Conservation (phyloP, 2,888 invertebrate genomes). For the Lepeophtheirus nordmannii region DNA sequence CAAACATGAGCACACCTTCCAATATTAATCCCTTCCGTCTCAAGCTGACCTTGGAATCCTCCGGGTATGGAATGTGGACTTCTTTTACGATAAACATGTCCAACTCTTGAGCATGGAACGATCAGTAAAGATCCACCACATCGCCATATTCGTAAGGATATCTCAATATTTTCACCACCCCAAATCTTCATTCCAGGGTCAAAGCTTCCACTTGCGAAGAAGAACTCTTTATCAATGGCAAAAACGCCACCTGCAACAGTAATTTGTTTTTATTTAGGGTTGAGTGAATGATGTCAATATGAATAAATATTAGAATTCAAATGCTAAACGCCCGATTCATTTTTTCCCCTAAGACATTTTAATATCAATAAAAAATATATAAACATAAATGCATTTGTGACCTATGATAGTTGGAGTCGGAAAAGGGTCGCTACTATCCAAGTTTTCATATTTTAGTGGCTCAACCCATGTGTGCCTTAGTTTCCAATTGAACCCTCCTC, state of each 20-base stretch:
- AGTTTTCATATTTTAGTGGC: too few species aligned
- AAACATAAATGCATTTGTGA: background rate
- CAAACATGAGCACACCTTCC: constrained; percentile 86
- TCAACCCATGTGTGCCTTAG: constrained; percentile 1
- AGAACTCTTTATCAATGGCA: constrained; percentile 65
- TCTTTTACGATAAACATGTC: constrained; percentile 75
- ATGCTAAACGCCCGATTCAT: background rate
- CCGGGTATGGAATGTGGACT: constrained; percentile 88
- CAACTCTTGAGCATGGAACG: constrained; percentile 80
- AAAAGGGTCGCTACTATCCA: background rate
- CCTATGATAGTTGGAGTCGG: constrained; percentile 14
- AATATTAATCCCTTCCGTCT: constrained; percentile 50
- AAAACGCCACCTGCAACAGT: constrained; percentile 37
- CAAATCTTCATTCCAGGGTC: constrained; percentile 62
- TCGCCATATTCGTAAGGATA: constrained; percentile 91
- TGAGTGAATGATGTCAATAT: background rate
- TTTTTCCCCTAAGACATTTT: background rate
- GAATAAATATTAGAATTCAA: too few species aligned
- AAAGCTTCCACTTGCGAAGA: constrained; percentile 63
- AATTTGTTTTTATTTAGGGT: background rate
- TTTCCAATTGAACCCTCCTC: constrained; percentile 14
- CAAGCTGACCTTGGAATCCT: constrained; percentile 69
- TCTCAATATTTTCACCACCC: constrained; percentile 95
- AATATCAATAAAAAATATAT: background rate
- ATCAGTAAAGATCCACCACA: constrained; percentile 82